Percentiles rank a stretch among this genome's conserved stretches.
Conservation (phyloP, 1,140 invertebrate genomes). For the Brachionus sp. region DNA sequence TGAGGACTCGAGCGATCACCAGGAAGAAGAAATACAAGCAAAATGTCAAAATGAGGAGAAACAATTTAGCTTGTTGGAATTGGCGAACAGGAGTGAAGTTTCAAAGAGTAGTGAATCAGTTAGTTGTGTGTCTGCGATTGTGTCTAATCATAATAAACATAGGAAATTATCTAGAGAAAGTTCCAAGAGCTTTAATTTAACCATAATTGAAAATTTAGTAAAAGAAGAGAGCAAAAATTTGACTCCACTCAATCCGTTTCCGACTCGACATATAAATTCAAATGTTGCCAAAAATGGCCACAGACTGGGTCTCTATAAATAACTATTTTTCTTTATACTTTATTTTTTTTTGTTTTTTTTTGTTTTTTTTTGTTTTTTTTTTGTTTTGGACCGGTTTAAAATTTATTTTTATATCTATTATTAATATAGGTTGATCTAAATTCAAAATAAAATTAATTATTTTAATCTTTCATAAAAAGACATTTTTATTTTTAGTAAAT, state of each 20-base stretch:
- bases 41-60: not conserved
- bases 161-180: constrained; percentile 13
- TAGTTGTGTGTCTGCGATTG: not conserved
- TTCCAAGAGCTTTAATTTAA: not conserved
- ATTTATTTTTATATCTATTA: not conserved
- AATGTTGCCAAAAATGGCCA: constrained; percentile 39
- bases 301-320: constrained; percentile 32
- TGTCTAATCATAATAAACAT: not conserved
- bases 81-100: not conserved
- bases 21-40: not conserved
- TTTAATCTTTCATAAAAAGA: not conserved
- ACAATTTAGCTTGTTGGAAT: not conserved
- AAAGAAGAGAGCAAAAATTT: constrained; percentile 15
- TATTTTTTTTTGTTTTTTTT: not conserved
- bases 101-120: not conserved
- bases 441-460: not conserved
- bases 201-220: constrained; percentile 39
- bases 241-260: constrained; percentile 35
- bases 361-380: not conserved
- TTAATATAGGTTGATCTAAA: not conserved
- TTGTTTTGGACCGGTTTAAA: not conserved
- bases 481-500: no score
- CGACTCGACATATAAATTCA: constrained; percentile 11
- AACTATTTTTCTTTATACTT: not conserved
- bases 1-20: not conserved